A percentile compares a stretch with the other conserved stretches of the same genome.
These are phyloP conservation scores for Acrossocheilus fasciatus DNA, from an alignment of 2,797 vertebrate genomes.

Conservation along the genomic window DNA sequence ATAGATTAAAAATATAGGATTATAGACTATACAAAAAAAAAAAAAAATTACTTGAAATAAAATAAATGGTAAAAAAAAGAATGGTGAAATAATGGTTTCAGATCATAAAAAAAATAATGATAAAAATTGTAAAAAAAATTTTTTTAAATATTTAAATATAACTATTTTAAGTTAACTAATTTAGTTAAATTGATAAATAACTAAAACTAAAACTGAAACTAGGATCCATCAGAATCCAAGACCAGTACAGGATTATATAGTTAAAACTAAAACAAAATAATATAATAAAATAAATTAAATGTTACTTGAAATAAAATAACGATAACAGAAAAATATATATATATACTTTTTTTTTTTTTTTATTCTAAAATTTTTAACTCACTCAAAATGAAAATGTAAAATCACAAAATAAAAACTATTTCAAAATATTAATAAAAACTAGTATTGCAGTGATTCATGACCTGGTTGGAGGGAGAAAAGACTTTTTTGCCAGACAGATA, in stretches of 20 bases:
- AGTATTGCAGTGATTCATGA: slow-evolving; percentile 41
- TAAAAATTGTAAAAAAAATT: not conserved
- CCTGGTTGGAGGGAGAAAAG: slow-evolving; percentile 68
- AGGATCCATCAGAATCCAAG: not conserved
- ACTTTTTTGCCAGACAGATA: slow-evolving; percentile 72
- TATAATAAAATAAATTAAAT: too few relatives aligned
- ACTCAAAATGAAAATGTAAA: too few relatives aligned
- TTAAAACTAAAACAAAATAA: too few relatives aligned
- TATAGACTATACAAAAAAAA: not conserved
- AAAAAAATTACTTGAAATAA: too few relatives aligned
- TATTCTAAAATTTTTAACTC: too few relatives aligned
- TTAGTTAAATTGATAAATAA: not conserved
- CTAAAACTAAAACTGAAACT: not conserved
- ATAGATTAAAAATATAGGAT: too few relatives aligned
- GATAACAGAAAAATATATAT: too few relatives aligned
- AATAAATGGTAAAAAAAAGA: too few relatives aligned
- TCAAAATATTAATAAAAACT: too few relatives aligned
- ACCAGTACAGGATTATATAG: too few relatives aligned
- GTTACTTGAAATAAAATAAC: not conserved
- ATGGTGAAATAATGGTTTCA: not conserved
- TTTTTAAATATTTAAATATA: too few relatives aligned
- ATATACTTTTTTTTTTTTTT: not conserved
- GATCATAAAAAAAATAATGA: not conserved
- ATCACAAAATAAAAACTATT: too few relatives aligned
- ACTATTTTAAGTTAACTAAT: not conserved